These are phyloP conservation scores for Sclerodermus sp. DNA, from an alignment of 2,888 invertebrate species.

Conservation along the genomic window DNA sequence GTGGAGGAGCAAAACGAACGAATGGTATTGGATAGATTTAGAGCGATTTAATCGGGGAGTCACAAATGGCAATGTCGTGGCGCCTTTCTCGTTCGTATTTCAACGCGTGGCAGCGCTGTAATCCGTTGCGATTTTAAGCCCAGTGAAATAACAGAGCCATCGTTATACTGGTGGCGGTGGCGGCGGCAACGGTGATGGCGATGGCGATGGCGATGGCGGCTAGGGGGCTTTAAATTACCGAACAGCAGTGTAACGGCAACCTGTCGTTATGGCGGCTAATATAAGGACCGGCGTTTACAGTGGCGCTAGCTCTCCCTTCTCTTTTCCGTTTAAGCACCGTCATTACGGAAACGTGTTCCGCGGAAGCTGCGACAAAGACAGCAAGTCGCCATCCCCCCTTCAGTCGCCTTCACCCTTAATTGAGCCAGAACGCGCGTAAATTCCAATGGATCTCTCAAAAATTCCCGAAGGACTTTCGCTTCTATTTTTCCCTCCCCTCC, in stretches of 20 bases:
- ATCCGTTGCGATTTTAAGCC: conserved; percentile 25
- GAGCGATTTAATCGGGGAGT: no score
- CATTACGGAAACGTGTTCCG: conserved; percentile 14
- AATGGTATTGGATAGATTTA: no score
- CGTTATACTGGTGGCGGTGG: conserved; percentile 8
- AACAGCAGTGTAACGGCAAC: conserved; percentile 21
- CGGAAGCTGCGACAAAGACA: conserved; percentile 15
- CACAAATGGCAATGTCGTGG: no score
- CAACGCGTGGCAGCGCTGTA: conserved; percentile 6
- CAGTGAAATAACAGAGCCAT: conserved; percentile 25
- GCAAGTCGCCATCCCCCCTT: not conserved
- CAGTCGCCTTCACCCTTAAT: conserved; percentile 11
- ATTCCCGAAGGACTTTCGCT: conserved; percentile 3
- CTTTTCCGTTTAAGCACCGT: not conserved
- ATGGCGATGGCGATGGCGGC: no score
- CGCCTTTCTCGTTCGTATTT: no score
- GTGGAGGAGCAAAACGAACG: no score
- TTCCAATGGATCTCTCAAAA: conserved; percentile 17
- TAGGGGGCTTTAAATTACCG: conserved; percentile 23
- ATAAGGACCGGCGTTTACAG: conserved; percentile 12
- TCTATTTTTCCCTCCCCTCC: no score
- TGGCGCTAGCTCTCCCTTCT: not conserved
- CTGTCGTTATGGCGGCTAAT: conserved; percentile 17
- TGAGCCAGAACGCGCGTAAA: conserved; percentile 19
- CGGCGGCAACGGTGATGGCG: not conserved